Conservation (phyloP, 2,888 invertebrate species). For the Dione juno region DNA sequence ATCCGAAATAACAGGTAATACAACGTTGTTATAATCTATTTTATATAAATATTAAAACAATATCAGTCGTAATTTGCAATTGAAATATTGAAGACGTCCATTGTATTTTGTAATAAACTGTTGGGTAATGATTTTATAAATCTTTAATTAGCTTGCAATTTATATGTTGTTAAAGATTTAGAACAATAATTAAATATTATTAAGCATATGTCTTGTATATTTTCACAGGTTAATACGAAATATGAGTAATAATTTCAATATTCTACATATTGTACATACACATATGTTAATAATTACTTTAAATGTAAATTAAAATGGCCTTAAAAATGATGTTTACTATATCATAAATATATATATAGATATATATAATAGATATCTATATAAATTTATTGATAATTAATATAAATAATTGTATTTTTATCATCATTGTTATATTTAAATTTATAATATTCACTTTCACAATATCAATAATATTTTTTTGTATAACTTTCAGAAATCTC, state of each 20-base stretch:
- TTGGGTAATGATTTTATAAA: neutral
- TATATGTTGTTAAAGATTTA: neutral
- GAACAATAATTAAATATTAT: neutral
- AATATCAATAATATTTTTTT: too few species aligned
- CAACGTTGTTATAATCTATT: neutral
- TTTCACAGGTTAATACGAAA: neutral
- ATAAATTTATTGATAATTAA: too few species aligned
- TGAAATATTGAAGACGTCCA: neutral
- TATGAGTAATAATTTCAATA: neutral
- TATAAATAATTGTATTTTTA: too few species aligned
- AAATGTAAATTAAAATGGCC: neutral
- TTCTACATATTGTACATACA: neutral
- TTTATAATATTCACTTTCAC: too few species aligned
- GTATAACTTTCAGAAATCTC: neutral
- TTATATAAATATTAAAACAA: neutral
- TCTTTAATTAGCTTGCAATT: neutral
- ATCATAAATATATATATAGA: too few species aligned
- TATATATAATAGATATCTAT: too few species aligned
- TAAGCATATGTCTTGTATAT: neutral
- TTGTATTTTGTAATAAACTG: neutral
- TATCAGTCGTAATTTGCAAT: neutral
- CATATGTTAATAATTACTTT: neutral
- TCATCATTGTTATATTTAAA: too few species aligned
- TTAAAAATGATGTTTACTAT: too few species aligned
- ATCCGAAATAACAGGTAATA: constrained; percentile 11